Percentiles rank a stretch among this genome's conserved stretches.
phyloP scores from a whole-genome alignment of 2,113 vertebrate species.

The Brienomyrus brachyistius region DNA sequence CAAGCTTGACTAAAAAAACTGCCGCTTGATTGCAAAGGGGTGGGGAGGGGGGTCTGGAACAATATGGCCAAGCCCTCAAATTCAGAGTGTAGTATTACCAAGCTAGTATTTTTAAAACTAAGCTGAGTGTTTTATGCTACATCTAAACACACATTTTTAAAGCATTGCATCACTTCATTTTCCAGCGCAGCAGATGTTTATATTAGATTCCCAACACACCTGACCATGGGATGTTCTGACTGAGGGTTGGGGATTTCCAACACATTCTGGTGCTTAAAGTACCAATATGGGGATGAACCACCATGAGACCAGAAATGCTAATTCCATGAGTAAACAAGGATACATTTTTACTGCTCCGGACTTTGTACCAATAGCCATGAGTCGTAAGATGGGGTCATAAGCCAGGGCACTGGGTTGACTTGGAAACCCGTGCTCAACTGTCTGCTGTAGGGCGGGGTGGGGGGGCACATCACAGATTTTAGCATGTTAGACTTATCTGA shows the following conservation, averaged over 20 bases:
- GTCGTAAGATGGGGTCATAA: slow-evolving; percentile 78
- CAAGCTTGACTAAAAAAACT: not conserved
- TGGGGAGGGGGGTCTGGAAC: not conserved
- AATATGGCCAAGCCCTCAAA: not conserved
- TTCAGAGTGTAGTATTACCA: not conserved
- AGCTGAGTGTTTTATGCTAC: not conserved
- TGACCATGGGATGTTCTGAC: not conserved
- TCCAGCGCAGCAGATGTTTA: not conserved
- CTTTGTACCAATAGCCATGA: slow-evolving; percentile 95
- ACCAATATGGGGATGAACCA: not conserved
- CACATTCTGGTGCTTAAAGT: not conserved
- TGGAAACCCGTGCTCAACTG: slow-evolving; percentile 91
- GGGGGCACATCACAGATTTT: slow-evolving; percentile 13
- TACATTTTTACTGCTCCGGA: slow-evolving; percentile 96
- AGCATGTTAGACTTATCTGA: not conserved
- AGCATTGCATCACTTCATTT: not conserved
- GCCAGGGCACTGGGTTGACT: slow-evolving; percentile 93
- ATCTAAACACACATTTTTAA: not conserved
- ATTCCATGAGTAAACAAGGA: slow-evolving; percentile 63
- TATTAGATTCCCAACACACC: not conserved
- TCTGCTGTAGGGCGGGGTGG: slow-evolving; percentile 53
- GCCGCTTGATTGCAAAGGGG: not conserved
- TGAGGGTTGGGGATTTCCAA: not conserved
- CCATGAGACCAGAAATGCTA: not conserved
- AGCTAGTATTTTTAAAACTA: not conserved